Evolutionary conservation across 2,797 vertebrate genomes (phyloP).

Genomic region (Fringilla coelebs): DNA sequence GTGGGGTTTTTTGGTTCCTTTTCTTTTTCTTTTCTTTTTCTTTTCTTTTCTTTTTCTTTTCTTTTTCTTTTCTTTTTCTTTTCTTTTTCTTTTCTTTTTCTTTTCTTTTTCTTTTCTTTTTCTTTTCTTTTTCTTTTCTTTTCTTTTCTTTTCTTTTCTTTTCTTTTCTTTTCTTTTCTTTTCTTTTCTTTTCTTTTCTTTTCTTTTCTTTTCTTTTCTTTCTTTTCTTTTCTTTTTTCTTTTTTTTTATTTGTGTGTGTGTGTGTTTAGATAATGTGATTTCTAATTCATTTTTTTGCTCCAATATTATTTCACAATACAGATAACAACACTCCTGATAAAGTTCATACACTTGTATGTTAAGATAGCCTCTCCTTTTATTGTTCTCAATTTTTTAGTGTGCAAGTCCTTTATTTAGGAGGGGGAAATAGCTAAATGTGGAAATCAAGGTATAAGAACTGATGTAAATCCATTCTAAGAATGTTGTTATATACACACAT

Average conservation of each 20-base stretch:
- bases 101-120: too few species aligned
- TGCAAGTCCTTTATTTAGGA: background rate
- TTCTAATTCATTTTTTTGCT: background rate
- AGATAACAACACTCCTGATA: background rate
- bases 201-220: too few species aligned
- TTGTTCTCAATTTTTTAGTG: background rate
- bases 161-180: background rate
- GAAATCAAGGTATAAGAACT: background rate
- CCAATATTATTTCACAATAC: background rate
- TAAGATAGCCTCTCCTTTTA: background rate
- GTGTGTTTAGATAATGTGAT: background rate
- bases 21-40: background rate
- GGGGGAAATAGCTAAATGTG: background rate
- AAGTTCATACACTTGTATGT: background rate
- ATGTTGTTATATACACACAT: background rate
- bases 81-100: too few species aligned
- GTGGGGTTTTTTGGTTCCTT: background rate
- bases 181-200: background rate
- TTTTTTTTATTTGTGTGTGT: accelerated
- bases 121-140: background rate
- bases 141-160: too few species aligned
- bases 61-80: too few species aligned
- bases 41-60: too few species aligned
- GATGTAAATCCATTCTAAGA: background rate
- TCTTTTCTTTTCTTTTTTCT: too few species aligned